phyloP scores from a whole-genome alignment of 2,797 vertebrate genomes.

The Perdix hodgsoniae region DNA sequence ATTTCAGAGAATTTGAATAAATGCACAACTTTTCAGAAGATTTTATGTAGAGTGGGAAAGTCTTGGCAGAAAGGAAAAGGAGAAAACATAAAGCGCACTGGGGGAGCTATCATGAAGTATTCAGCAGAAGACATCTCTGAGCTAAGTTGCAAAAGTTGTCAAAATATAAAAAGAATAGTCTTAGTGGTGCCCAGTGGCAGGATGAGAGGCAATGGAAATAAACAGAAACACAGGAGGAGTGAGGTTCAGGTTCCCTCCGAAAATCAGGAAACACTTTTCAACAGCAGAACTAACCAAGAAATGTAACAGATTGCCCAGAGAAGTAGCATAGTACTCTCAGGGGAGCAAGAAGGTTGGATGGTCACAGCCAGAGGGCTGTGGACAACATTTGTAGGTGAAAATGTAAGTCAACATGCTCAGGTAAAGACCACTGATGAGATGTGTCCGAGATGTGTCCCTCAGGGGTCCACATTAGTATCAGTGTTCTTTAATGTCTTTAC shows the following conservation, averaged over 20 bases:
- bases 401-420: too few relatives aligned
- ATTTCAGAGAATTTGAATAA: not conserved
- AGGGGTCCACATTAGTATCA: too few relatives aligned
- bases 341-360: not conserved
- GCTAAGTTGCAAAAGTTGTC: not conserved
- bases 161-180: not conserved
- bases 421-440: too few relatives aligned
- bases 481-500: too few relatives aligned
- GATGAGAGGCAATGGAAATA: not conserved
- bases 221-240: not conserved
- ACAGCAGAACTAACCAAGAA: not conserved
- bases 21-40: not conserved
- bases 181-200: not conserved
- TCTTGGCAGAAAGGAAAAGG: not conserved
- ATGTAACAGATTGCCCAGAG: not conserved
- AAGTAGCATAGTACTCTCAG: not conserved
- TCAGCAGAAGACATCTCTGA: not conserved
- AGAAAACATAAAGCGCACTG: not conserved
- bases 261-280: not conserved
- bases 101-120: not conserved
- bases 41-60: not conserved
- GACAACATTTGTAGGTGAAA: too few relatives aligned
- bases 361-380: too few relatives aligned
- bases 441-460: too few relatives aligned
- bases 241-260: not conserved